Evolutionary conservation across 1,140 invertebrate genomes (phyloP), one percentile per base, ranked within the genome.

Genomic region (Muscidifurax raptorellus): DNA sequence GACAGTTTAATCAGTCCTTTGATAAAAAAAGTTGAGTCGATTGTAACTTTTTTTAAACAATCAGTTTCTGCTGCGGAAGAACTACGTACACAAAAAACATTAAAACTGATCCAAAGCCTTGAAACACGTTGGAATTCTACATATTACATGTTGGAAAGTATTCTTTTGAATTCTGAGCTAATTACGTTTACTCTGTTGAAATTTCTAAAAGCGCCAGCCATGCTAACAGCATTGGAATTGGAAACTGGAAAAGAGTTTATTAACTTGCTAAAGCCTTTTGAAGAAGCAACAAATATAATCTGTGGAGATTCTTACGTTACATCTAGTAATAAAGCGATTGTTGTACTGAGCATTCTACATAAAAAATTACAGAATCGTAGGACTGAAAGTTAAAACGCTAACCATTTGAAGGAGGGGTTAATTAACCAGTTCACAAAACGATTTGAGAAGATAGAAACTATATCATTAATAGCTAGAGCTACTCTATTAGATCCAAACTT

Each of bases 361-460:
- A 28, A 28, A 69, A 69, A 69, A 27, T 69, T 69, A 69, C 22
- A 69, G 25, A 25, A 10, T 5, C 27, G 66, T 69, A 12, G 7
- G 27, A 27, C 66, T 25, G 25, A 69, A 69, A 69, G 66, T n/a
- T n/a, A 69, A 69, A 69, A 69, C 27, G 27, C n/a, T 30, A 69
- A 12, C 0, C 25, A 69, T 69, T 69, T 30, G 25, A 28, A 69
- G 66, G 4, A 69, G 12, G 66, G 25, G 7, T 69, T 69, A 27
- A 69, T 69, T 69, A 25, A 69, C 25, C 66, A 69, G 12, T 30
- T 69, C 22, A 69, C 66, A 69, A 69, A 69, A 69, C 25, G 66
- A 69, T 69, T 69, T 69, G 27, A 69, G 12, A n/a, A 69, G 5
- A 69, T 69, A 25, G 66, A 69, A 10, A 7, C 6, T 25, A 69